Evolutionary conservation across 2,113 vertebrate species (phyloP).

Genomic region (Cyphomyrus plagiostoma): DNA sequence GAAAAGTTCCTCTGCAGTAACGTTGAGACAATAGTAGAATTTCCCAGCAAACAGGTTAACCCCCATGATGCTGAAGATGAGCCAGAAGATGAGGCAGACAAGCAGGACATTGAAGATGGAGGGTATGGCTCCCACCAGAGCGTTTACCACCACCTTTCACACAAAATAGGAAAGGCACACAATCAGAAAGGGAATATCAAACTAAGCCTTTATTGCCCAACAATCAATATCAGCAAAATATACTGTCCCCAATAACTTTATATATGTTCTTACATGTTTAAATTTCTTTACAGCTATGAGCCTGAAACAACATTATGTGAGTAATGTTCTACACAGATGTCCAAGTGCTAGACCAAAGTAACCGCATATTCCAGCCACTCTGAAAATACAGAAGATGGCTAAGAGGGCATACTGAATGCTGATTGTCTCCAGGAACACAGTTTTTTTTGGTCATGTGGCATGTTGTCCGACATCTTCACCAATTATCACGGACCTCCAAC

Average conservation of each 20-base stretch:
- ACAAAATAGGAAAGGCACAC: background rate
- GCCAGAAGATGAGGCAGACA: constrained; percentile 95
- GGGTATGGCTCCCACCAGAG: constrained; percentile 86
- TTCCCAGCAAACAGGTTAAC: constrained; percentile 93
- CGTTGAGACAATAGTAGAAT: constrained; percentile 80
- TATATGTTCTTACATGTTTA: background rate
- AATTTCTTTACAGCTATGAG: background rate
- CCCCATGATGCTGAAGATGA: constrained; percentile 97
- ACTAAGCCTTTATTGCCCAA: background rate
- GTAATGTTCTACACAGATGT: background rate
- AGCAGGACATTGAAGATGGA: constrained; percentile 93
- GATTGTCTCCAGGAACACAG: background rate
- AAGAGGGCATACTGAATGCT: background rate
- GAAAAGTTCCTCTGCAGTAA: constrained; percentile 63
- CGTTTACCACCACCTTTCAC: constrained; percentile 84
- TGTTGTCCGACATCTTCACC: background rate
- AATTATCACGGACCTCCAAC: background rate
- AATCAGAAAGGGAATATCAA: background rate
- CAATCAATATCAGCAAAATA: background rate
- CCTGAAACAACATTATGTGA: background rate
- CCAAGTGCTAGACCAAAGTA: background rate
- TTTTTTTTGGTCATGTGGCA: background rate
- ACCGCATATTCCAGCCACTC: background rate
- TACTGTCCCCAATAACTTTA: background rate
- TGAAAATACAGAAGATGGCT: background rate